Conservation (phyloP, 2,888 invertebrate species). For the Xestia ashworthii region DNA sequence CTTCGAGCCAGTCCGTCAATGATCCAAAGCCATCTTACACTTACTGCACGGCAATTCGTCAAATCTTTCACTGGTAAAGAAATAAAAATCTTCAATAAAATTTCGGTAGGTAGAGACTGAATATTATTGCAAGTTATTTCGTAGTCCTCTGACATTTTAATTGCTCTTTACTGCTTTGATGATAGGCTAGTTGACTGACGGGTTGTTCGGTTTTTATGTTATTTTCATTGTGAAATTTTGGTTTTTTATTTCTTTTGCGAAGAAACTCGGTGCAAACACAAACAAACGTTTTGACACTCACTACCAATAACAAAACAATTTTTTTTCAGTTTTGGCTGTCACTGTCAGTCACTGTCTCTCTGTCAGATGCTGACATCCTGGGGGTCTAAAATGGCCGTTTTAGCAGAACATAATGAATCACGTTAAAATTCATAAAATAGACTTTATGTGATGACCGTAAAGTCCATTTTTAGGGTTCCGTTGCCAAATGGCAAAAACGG, state of each 20-base stretch:
- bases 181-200: background rate
- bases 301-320: no score
- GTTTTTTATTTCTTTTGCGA: slow-evolving; percentile 25
- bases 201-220: slow-evolving; percentile 28
- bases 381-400: no score
- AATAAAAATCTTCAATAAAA: slow-evolving; percentile 76
- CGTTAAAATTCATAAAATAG: no score
- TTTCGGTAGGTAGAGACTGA: slow-evolving; percentile 75
- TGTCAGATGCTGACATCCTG: no score
- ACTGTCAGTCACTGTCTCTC: no score
- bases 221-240: slow-evolving; percentile 46
- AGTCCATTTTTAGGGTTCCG: no score
- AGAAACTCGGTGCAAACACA: slow-evolving; percentile 23
- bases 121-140: slow-evolving; percentile 32
- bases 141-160: slow-evolving; percentile 46
- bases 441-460: no score
- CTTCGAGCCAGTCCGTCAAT: slow-evolving; percentile 74
- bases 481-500: no score
- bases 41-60: slow-evolving; percentile 77
- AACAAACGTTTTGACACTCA: slow-evolving; percentile 23
- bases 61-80: slow-evolving; percentile 75
- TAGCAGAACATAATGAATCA: no score
- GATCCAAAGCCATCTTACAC: slow-evolving; percentile 77
- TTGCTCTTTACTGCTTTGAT: slow-evolving; percentile 8
- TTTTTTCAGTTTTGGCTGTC: background rate